These are phyloP conservation scores for Amyelois transitella DNA, from an alignment of 1,140 invertebrate species.

Conservation along the genomic window DNA sequence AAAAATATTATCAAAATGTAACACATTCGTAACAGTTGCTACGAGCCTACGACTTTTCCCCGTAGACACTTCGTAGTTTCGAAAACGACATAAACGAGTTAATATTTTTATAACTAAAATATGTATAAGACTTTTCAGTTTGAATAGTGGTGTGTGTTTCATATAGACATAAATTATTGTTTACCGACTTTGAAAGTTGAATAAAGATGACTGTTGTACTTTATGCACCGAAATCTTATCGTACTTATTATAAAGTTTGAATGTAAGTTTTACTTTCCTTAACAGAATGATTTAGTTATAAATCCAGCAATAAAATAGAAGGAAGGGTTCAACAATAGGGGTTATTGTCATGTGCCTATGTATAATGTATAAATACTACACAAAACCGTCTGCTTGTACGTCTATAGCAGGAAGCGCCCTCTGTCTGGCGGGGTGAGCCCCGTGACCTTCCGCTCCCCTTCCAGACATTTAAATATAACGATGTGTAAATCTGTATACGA, in stretches of 20 bases:
- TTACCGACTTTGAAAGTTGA: no score
- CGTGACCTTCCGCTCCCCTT: slow-evolving; percentile 55
- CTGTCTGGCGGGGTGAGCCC: slow-evolving; percentile 52
- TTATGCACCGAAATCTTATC: no score
- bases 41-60: background rate
- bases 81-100: background rate
- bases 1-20: background rate
- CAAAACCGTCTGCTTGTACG: background rate
- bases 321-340: background rate
- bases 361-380: background rate
- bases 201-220: no score
- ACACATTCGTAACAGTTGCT: background rate
- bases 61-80: background rate
- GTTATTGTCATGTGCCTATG: background rate
- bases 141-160: no score
- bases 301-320: no score
- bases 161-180: no score
- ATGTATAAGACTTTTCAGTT: no score
- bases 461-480: slow-evolving; percentile 1
- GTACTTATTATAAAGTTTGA: no score
- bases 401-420: slow-evolving; percentile 24
- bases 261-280: no score
- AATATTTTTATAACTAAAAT: no score
- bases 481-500: background rate
- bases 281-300: no score